Conservation (phyloP, 2,888 invertebrate species). For the Barypeithes pellucidus region DNA sequence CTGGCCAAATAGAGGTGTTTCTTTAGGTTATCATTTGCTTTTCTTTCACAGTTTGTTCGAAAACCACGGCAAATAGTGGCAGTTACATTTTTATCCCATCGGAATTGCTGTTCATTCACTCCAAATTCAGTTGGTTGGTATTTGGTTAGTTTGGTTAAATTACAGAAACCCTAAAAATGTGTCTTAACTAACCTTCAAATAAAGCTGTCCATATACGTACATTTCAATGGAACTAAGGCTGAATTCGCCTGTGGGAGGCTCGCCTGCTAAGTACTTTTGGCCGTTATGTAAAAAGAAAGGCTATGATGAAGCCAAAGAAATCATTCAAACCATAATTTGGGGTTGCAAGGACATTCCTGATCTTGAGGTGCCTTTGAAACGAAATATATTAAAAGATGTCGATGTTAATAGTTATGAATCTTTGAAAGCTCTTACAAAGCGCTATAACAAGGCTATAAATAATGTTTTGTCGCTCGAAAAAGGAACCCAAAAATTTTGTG, state of each 20-base stretch:
- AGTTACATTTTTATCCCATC: conserved; percentile 29
- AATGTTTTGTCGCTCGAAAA: conserved; percentile 52
- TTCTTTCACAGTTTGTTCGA: conserved; percentile 32
- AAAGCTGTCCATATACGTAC: conserved; percentile 41
- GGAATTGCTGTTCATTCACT: conserved; percentile 34
- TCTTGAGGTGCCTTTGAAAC: conserved; percentile 51
- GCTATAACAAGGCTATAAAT: conserved; percentile 53
- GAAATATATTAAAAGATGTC: conserved; percentile 51
- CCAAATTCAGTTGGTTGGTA: conserved; percentile 26
- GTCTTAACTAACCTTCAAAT: conserved; percentile 19
- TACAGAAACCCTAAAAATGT: conserved; percentile 44
- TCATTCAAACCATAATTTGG: conserved; percentile 53
- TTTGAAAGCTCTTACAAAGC: conserved; percentile 50
- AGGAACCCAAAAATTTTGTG: conserved; percentile 55
- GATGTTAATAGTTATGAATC: conserved; percentile 48
- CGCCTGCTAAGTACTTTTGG: conserved; percentile 49
- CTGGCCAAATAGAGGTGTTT: conserved; percentile 17
- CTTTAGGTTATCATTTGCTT: conserved; percentile 37
- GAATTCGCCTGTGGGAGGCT: conserved; percentile 52
- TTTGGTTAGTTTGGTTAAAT: conserved; percentile 22
- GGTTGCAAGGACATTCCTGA: conserved; percentile 55
- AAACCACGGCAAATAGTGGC: conserved; percentile 28
- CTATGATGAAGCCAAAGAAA: conserved; percentile 52
- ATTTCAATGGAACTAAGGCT: conserved; percentile 52
- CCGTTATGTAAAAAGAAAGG: conserved; percentile 52